These are phyloP conservation scores for Gracilinanus agilis DNA, from an alignment of 2,113 vertebrate genomes.

Conservation along the genomic window DNA sequence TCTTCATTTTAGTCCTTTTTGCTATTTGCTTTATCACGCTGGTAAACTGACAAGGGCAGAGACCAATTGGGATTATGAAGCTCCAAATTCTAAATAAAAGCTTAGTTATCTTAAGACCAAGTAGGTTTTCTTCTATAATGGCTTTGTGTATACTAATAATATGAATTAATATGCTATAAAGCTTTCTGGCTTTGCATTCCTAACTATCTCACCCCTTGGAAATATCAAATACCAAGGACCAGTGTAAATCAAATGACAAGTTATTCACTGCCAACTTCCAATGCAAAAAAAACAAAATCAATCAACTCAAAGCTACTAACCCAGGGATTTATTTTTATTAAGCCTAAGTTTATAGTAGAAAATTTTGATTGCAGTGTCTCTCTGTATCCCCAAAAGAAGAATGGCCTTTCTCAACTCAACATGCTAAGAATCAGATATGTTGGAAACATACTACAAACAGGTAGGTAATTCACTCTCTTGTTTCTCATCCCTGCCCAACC, in stretches of 20 bases:
- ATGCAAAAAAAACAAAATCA: background rate
- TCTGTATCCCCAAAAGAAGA: background rate
- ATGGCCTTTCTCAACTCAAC: background rate
- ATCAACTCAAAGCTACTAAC: background rate
- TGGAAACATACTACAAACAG: background rate
- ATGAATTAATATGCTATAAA: background rate
- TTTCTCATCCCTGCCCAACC: background rate
- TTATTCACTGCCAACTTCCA: background rate
- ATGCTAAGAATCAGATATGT: background rate
- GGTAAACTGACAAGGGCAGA: background rate
- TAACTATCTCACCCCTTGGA: background rate
- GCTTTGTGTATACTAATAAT: background rate
- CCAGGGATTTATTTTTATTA: background rate
- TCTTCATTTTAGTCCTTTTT: too few relatives aligned
- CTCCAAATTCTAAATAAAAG: background rate
- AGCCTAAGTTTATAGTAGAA: too few relatives aligned
- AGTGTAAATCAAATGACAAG: background rate
- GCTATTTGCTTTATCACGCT: background rate
- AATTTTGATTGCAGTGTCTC: background rate
- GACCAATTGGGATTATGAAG: background rate
- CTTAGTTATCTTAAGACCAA: background rate
- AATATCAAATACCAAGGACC: background rate
- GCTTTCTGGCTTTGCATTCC: background rate
- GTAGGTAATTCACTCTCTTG: fast-evolving
- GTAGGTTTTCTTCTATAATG: background rate